These are phyloP conservation scores for Conus ventricosus DNA, from an alignment of 1,140 invertebrate species.

Conservation along the genomic window DNA sequence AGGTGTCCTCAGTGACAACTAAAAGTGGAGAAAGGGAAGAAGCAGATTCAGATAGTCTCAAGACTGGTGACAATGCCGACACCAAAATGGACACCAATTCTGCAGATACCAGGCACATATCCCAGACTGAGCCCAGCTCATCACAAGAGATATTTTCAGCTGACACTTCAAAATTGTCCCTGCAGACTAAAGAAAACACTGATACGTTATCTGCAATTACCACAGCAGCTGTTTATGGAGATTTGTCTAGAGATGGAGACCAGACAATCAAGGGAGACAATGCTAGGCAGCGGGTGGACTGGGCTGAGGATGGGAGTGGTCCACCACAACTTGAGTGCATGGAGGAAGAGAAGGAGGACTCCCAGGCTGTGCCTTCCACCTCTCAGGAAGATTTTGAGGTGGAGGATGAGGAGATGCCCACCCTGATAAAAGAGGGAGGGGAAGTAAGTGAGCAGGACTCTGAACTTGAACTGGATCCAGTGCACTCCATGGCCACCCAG, in stretches of 20 bases:
- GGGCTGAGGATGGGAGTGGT: neutral
- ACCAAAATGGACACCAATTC: neutral
- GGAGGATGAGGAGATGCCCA: slow-evolving; percentile 5
- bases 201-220: too few relatives aligned
- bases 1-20: neutral
- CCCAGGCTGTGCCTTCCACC: neutral
- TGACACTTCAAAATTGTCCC: too few relatives aligned
- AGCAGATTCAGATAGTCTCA: neutral
- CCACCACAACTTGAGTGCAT: neutral
- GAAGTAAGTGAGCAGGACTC: neutral
- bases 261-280: too few relatives aligned
- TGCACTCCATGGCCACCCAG: slow-evolving; percentile 78
- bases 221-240: too few relatives aligned
- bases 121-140: neutral
- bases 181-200: too few relatives aligned
- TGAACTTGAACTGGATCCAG: slow-evolving; percentile 33
- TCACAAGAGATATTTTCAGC: neutral
- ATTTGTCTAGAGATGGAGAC: too few relatives aligned
- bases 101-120: neutral
- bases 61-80: neutral
- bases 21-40: neutral
- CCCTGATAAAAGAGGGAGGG: neutral
- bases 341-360: neutral
- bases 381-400: slow-evolving; percentile 4
- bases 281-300: neutral